Percentiles rank a stretch among this genome's conserved stretches.
Evolutionary conservation across 2,113 vertebrate genomes (phyloP).

Genomic region (Ammodytes marinus): DNA sequence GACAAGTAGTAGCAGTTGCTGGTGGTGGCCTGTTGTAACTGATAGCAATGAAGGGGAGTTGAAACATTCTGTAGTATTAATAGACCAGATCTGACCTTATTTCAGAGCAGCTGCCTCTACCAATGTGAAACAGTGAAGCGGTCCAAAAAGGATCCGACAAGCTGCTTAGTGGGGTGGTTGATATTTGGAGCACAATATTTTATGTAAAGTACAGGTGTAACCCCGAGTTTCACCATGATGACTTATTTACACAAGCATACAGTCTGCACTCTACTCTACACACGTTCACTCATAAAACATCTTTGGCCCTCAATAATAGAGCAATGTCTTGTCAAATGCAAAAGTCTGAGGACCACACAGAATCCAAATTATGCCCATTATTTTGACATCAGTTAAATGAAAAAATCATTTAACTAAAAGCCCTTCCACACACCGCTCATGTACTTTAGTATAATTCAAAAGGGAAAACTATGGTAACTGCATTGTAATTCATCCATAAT

Average conservation of each 20-base stretch:
- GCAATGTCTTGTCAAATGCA: background rate
- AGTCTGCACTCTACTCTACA: background rate
- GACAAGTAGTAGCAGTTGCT: conserved; percentile 60
- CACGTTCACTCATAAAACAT: background rate
- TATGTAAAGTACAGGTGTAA: conserved; percentile 6
- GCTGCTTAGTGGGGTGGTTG: background rate
- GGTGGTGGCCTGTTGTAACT: conserved; percentile 42
- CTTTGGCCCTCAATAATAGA: background rate
- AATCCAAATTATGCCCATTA: background rate
- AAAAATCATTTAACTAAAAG: background rate
- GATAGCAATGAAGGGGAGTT: conserved; percentile 60
- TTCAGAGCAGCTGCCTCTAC: conserved; percentile 60
- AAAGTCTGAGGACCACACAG: background rate
- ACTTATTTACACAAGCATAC: background rate
- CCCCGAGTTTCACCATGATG: background rate
- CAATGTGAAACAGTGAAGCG: conserved; percentile 41
- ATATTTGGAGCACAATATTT: background rate
- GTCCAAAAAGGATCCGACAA: background rate
- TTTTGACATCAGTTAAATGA: background rate
- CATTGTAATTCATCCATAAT: background rate
- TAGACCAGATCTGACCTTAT: conserved; percentile 81
- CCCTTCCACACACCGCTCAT: background rate
- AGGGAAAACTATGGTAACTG: background rate
- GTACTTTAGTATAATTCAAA: background rate
- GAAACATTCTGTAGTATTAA: conserved; percentile 76